Evolutionary conservation across 2,113 vertebrate species (phyloP).

Genomic region (Sialia sialis): DNA sequence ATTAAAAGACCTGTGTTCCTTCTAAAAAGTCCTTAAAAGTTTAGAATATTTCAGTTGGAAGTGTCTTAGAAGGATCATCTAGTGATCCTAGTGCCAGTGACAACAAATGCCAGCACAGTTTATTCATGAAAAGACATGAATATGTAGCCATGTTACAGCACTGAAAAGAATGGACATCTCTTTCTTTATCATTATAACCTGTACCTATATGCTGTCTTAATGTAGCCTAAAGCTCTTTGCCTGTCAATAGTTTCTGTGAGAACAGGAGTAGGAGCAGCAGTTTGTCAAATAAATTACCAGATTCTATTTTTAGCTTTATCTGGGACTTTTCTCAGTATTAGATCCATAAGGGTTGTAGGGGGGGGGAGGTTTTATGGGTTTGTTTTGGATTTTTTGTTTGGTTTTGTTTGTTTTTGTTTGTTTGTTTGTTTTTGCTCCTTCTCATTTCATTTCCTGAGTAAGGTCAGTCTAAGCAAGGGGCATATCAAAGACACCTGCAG

Average conservation of each 20-base stretch:
- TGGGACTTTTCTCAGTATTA: neutral
- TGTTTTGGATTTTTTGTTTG: neutral
- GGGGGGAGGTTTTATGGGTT: neutral
- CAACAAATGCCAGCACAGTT: neutral
- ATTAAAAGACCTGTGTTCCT: neutral
- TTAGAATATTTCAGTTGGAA: neutral
- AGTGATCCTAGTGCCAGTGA: neutral
- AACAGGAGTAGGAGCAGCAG: neutral
- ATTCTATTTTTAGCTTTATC: neutral
- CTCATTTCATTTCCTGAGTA: neutral
- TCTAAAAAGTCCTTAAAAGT: neutral
- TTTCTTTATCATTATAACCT: neutral
- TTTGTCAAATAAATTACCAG: neutral
- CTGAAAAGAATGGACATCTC: neutral
- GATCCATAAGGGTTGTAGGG: neutral
- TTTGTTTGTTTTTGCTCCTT: neutral
- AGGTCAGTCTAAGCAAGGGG: neutral
- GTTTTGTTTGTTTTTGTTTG: neutral
- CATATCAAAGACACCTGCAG: neutral
- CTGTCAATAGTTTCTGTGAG: neutral
- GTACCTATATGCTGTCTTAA: neutral
- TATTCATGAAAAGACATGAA: neutral
- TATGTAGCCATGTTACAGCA: neutral
- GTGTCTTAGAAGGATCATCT: neutral
- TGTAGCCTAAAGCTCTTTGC: neutral